Evolutionary conservation across 64 coral and sea anemone species (phyloP).

Genomic region (Actinia tenebrosa): DNA sequence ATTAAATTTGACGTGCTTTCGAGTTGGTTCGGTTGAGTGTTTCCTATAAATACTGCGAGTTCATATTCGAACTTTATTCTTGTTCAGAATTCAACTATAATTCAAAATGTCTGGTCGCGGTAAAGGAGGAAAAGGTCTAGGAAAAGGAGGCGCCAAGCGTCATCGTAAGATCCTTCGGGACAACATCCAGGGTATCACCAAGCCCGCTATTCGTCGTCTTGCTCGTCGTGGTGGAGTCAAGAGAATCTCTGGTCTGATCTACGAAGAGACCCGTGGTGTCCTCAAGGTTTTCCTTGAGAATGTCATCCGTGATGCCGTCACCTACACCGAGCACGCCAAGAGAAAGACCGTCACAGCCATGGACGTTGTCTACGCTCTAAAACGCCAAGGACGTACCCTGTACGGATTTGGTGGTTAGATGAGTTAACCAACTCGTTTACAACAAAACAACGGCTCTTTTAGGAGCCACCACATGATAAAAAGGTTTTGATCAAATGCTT

Average conservation of each 20-base stretch:
- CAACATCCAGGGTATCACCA: slow-evolving; percentile 63
- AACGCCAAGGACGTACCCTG: slow-evolving; percentile 62
- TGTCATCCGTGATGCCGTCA: slow-evolving; percentile 58
- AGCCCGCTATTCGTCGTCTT: slow-evolving; percentile 61
- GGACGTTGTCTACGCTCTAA: slow-evolving; percentile 62
- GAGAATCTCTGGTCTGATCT: slow-evolving; percentile 58
- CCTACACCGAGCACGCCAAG: slow-evolving; percentile 69
- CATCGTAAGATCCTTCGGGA: slow-evolving; percentile 60
- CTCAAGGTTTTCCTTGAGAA: slow-evolving; percentile 54
- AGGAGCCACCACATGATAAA: background rate
- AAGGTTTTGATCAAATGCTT: slow-evolving; percentile 2
- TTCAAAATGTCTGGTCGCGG: slow-evolving; percentile 41
- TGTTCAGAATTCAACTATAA: background rate
- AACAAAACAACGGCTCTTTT: slow-evolving; percentile 1
- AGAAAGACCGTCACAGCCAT: slow-evolving; percentile 61
- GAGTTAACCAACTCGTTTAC: background rate
- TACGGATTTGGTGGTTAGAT: slow-evolving; percentile 54
- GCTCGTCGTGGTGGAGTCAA: slow-evolving; percentile 52
- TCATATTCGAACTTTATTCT: background rate
- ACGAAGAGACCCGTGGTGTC: slow-evolving; percentile 57
- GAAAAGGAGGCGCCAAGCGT: slow-evolving; percentile 61
- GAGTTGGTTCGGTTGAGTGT: background rate
- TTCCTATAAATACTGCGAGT: background rate
- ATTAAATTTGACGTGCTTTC: background rate
- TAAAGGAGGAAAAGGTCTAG: slow-evolving; percentile 61